Evolutionary conservation across 2,113 vertebrate genomes (phyloP), one percentile per base, ranked within the genome.

Genomic region (Alexandromys fortis): DNA sequence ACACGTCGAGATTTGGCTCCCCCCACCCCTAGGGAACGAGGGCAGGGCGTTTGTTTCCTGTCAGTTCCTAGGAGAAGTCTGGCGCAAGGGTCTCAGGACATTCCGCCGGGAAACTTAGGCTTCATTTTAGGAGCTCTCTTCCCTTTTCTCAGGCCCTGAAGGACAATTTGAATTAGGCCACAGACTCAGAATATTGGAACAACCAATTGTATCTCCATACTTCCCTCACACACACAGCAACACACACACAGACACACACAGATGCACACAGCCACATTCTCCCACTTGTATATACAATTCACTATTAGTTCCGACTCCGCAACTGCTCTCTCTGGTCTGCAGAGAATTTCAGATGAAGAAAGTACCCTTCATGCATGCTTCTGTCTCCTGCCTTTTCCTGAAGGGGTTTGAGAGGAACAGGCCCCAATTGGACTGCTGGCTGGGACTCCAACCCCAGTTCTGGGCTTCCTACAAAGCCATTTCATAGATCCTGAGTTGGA

Each of bases 401-500:
- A 93, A 92, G 42, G 86, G 61, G 47, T 45, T 81, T 93, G 81
- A 94, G 61, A 90, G 86, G 58, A 90, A 89, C 86, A 89, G 65
- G 77, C 85, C 77, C 22, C 89, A 86, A 79, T 30, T 87, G 76
- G 81, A 67, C 67, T 79, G 33, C 78, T 67, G 61, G 42, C 21
- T 11, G 70, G 63, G 72, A 61, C 86, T 90, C 47, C 45, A 94
- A 12, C 19, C 35, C 42, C 47, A 2, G 12, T 90, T 79, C 61
- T 70, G 87, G 78, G n/a, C 63, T 72, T 86, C 81, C 65, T 19
- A 70, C 42, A 63, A 55, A 35, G 42, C 79, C 55, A n/a, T 17
- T 94, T 82, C 73, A 49, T 58, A 81, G 65, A 96, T 33, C n/a
- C 72, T 67, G 93, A 49, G 70, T 45, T 7, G 63, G 58, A 93